Evolutionary conservation across 2,797 vertebrate species (phyloP).

Genomic region (Podargus strigoides): DNA sequence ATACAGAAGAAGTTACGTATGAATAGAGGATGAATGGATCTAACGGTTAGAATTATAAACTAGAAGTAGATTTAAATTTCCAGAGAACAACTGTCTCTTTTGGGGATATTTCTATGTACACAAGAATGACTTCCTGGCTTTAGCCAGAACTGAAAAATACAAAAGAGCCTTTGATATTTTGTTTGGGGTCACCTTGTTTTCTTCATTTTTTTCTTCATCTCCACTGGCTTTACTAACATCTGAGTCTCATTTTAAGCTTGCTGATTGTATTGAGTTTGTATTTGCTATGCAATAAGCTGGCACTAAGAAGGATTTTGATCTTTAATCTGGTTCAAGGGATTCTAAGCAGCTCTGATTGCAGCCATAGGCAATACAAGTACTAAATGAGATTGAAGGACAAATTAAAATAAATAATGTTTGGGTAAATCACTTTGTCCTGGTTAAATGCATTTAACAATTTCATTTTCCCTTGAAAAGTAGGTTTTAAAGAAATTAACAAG

Average conservation of each 20-base stretch:
- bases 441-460: conserved; percentile 59
- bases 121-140: not conserved
- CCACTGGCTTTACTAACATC: conserved; percentile 55
- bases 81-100: not conserved
- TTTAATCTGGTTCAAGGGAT: conserved; percentile 72
- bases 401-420: conserved; percentile 70
- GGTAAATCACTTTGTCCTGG: conserved; percentile 60
- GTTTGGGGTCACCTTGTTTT: conserved; percentile 69
- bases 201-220: conserved; percentile 58
- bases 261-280: conserved; percentile 66
- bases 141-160: not conserved
- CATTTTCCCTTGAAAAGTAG: conserved; percentile 44
- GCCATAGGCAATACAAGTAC: conserved; percentile 62
- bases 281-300: conserved; percentile 66
- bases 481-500: conserved; percentile 58
- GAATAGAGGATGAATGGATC: not conserved
- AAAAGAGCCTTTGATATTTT: conserved; percentile 10
- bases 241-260: conserved; percentile 58
- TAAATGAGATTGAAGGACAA: conserved; percentile 72
- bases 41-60: not conserved
- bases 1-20: not conserved
- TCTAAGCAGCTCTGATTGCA: conserved; percentile 64
- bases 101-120: not conserved
- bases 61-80: not conserved
- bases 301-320: conserved; percentile 74